phyloP scores from a whole-genome alignment of 2,113 vertebrate species.

The Ptychochromis oligacanthus region DNA sequence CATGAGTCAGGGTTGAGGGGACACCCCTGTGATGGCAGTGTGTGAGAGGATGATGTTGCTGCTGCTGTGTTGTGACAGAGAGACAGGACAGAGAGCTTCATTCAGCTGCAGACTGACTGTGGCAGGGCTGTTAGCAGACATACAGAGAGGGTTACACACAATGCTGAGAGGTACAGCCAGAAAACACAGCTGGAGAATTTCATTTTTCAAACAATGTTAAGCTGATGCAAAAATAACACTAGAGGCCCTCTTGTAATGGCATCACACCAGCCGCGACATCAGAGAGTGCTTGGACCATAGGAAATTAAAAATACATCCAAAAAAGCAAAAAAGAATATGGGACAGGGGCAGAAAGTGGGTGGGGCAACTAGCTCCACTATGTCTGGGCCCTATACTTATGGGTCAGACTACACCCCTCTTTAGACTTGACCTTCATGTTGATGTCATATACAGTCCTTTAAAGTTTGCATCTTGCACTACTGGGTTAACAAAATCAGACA shows the following conservation, averaged over 20 bases:
- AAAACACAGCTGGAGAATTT: not conserved
- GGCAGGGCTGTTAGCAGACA: constrained; percentile 1
- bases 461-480: not conserved
- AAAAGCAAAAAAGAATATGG: not conserved
- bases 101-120: constrained; percentile 46
- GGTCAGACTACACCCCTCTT: not conserved
- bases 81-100: constrained; percentile 18
- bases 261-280: not conserved
- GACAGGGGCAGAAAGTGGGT: not conserved
- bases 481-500: not conserved
- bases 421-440: not conserved
- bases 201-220: not conserved
- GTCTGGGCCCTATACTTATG: not conserved
- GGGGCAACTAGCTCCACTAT: not conserved
- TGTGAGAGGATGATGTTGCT: constrained; percentile 45
- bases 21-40: constrained; percentile 47
- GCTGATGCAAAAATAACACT: not conserved
- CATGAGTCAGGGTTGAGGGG: constrained; percentile 9
- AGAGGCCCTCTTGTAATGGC: not conserved
- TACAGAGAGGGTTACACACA: not conserved
- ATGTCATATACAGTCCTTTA: not conserved
- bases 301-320: too few relatives aligned
- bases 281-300: not conserved
- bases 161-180: not conserved
- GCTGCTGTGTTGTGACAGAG: constrained; percentile 52